Percentiles rank a stretch among this genome's conserved stretches.
phyloP scores from a whole-genome alignment of 2,888 invertebrate species.

The Dicranocentrus wangi region DNA sequence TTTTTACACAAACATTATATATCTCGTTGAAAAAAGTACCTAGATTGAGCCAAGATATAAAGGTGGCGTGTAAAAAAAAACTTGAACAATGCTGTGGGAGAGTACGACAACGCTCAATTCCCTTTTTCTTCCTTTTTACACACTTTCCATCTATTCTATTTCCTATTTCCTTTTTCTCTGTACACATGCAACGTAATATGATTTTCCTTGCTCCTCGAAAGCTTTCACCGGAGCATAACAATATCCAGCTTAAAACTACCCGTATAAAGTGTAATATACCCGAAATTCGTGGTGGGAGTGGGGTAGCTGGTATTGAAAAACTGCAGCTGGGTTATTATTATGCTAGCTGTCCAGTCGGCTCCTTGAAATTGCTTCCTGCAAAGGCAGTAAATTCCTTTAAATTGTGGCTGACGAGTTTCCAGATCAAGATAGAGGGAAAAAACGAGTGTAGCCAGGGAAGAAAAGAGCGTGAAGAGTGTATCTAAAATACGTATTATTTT shows the following conservation, averaged over 20 bases:
- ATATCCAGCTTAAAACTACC: not conserved
- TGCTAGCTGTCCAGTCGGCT: constrained; percentile 57
- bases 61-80: not conserved
- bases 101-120: constrained; percentile 14
- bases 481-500: constrained; percentile 30
- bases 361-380: constrained; percentile 61
- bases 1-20: constrained; percentile 24
- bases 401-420: constrained; percentile 64
- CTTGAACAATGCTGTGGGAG: not conserved
- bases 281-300: too few species aligned
- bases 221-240: not conserved
- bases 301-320: not conserved
- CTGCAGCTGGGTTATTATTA: constrained; percentile 44
- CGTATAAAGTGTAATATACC: not conserved
- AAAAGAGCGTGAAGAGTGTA: not conserved
- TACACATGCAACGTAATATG: constrained; percentile 53
- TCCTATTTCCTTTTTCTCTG: constrained; percentile 42
- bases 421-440: constrained; percentile 55
- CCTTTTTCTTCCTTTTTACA: constrained; percentile 34
- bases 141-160: constrained; percentile 49
- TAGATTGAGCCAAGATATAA: not conserved
- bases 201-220: constrained; percentile 49
- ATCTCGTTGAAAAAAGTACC: too few species aligned
- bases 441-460: constrained; percentile 10
- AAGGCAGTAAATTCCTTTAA: constrained; percentile 62